Base-by-base conservation (phyloP, 2,888 invertebrate species). In the Hoplodrina blanda region DNA sequence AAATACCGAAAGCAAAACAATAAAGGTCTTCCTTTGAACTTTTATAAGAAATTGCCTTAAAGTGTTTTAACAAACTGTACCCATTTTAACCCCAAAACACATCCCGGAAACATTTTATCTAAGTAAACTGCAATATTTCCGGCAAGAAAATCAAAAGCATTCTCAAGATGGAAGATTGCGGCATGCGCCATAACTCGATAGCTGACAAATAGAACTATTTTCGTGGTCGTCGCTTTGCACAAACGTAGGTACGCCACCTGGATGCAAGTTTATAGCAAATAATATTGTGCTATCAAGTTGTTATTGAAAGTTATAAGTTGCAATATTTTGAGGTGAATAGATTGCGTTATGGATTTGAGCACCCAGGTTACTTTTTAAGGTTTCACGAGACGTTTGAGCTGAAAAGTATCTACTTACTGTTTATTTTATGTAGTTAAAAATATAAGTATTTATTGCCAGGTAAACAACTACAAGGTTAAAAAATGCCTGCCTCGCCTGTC, bases 191-290 rank as follows among this genome's bases (percentile, higher is more conserved):
- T 64, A 74, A 74, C 75, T 78, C 67, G 79, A 79, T 82, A 82
- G 57, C 60, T 79, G 82, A 82, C 69, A 81, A 79, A 79, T 82
- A 65, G 44, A 67, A 79, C 72, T 67, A 79, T 75, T 81, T 72
- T 69, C 52, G 49, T 62, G 57, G 44, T 57, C 49, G 8, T 30
- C 54, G 65, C 56, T 57, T 69, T 50, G 49, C 52, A 63, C 59
- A 62, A 63, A 66, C 41, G 67, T 70, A 44, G 25, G 19, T 55
- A 46, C 49, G 56, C 37, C 65, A 65, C 67, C 61, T 61, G 65
- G 64, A 15, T 62, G 65, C 55, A 68, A 59, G 63, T 46, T 54
- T 37, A 68, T 25, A 53, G 62, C 59, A 57, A 78, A 73, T 62
- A 78, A 73, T 62, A 64, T 68, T 78, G 61, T 59, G 67, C 57